A percentile compares a stretch with the other conserved stretches of the same genome.
Evolutionary conservation across 2,888 invertebrate genomes (phyloP).

Genomic region (Habrosyne pyritoides): DNA sequence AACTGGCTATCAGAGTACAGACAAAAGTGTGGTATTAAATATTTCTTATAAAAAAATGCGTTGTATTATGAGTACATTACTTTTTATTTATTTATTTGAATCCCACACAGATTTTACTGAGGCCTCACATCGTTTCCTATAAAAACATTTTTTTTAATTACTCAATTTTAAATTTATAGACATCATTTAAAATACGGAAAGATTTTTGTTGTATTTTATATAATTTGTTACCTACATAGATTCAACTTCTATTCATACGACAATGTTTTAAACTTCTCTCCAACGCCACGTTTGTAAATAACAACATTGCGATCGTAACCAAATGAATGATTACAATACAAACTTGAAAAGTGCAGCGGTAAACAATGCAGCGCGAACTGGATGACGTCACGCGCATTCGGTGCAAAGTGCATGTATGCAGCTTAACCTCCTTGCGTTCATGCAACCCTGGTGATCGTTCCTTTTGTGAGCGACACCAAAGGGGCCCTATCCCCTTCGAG

Average conservation of each 20-base stretch:
- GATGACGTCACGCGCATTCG: conserved; percentile 76
- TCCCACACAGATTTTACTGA: too few species aligned
- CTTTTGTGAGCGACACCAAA: conserved; percentile 80
- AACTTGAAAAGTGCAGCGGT: conserved; percentile 63
- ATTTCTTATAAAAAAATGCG: too few species aligned
- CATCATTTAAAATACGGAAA: too few species aligned
- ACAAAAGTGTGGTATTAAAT: too few species aligned
- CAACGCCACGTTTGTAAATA: background rate
- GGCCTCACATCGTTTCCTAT: too few species aligned
- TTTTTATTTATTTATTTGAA: too few species aligned
- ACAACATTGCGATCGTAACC: background rate
- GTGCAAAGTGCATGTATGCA: conserved; percentile 83
- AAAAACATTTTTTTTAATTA: too few species aligned
- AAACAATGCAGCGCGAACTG: conserved; percentile 74
- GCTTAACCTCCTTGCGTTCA: conserved; percentile 72
- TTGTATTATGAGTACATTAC: too few species aligned
- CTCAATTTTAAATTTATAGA: too few species aligned
- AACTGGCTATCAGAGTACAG: too few species aligned
- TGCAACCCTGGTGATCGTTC: conserved; percentile 78
- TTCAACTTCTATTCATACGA: background rate
- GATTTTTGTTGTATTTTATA: too few species aligned
- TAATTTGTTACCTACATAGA: too few species aligned
- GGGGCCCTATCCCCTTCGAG: conserved; percentile 82
- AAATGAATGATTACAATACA: conserved; percentile 22
- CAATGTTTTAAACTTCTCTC: background rate